Conservation (phyloP, 2,797 vertebrate genomes). For the Artibeus lituratus region DNA sequence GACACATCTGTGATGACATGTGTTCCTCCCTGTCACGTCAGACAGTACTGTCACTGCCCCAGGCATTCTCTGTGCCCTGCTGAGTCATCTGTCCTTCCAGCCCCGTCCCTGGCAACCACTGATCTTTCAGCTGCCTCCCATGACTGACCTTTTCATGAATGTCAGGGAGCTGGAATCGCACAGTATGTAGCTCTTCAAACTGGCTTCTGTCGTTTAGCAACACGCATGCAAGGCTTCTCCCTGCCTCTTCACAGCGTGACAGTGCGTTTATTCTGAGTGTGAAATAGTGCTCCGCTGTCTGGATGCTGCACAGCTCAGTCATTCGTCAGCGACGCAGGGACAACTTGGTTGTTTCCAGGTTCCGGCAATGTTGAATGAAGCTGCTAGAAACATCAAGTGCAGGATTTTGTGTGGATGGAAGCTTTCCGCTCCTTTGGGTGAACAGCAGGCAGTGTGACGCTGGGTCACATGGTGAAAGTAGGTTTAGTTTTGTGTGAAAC, state of each 20-base stretch:
- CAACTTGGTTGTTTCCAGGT: neutral
- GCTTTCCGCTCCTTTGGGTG: neutral
- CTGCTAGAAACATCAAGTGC: neutral
- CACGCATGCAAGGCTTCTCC: no score
- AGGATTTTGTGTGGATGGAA: neutral
- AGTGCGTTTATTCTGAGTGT: neutral
- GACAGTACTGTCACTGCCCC: accelerated
- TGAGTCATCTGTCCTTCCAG: neutral
- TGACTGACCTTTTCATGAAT: neutral
- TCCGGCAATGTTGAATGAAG: neutral
- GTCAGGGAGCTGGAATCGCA: neutral
- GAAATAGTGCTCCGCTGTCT: neutral
- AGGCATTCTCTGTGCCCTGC: no score
- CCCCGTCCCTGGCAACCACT: neutral
- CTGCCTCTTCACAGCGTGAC: neutral
- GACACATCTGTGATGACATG: neutral
- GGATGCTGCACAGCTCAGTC: neutral
- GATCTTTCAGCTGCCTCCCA: neutral
- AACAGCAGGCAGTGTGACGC: neutral
- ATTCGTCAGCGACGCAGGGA: neutral
- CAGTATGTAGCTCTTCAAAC: accelerated
- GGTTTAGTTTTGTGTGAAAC: neutral
- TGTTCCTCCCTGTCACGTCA: accelerated
- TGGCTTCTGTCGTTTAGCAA: neutral
- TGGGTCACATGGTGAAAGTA: accelerated